A percentile compares a stretch with the other conserved stretches of the same genome.
Conservation (phyloP, 2,113 vertebrate genomes). For the Peromyscus maniculatus region DNA sequence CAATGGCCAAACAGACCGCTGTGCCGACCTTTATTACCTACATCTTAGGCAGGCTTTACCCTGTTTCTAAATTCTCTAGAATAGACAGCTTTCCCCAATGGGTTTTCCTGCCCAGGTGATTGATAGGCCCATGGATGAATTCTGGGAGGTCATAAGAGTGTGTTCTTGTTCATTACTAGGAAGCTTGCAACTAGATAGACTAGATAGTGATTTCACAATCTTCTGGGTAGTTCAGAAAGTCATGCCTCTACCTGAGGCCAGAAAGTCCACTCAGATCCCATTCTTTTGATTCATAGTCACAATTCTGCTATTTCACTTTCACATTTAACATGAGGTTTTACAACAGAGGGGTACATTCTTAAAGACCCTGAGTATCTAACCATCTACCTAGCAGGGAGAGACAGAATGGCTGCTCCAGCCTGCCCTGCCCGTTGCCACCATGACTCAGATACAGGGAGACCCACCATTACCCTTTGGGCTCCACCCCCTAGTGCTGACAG, state of each 20-base stretch:
- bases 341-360: no score
- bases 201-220: neutral
- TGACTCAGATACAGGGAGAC: neutral
- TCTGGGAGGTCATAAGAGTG: neutral
- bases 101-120: neutral
- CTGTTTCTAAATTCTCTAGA: neutral
- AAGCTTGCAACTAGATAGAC: neutral
- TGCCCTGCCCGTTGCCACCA: neutral
- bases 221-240: neutral
- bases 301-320: neutral
- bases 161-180: neutral
- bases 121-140: neutral
- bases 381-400: neutral
- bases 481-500: neutral
- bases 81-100: neutral
- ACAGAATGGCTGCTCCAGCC: rapidly evolving
- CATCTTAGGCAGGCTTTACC: neutral
- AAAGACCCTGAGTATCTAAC: neutral
- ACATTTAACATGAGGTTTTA: neutral
- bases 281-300: neutral
- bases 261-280: neutral
- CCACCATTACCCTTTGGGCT: neutral
- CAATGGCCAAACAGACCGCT: neutral
- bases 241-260: neutral
- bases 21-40: neutral